phyloP scores from a whole-genome alignment of 2,888 invertebrate species.

The Epistrophe eligans region DNA sequence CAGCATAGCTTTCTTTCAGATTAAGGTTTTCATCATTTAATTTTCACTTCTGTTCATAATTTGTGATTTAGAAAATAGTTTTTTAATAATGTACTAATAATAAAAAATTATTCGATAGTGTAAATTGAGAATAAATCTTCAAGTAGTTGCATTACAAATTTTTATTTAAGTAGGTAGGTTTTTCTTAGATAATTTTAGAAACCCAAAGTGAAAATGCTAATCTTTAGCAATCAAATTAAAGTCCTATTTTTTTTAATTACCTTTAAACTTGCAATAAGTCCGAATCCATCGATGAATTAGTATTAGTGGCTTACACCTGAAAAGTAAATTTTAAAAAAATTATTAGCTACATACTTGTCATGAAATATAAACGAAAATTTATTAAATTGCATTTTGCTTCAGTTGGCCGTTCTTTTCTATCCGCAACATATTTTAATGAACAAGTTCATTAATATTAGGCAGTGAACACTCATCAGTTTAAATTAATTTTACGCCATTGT shows the following conservation, averaged over 20 bases:
- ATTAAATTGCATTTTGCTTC: slow-evolving; percentile 59
- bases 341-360: not conserved
- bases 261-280: not conserved
- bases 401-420: slow-evolving; percentile 82
- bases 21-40: slow-evolving; percentile 62
- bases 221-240: not conserved
- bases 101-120: not conserved
- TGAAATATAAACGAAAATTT: not conserved
- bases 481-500: not conserved
- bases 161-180: not conserved
- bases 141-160: not conserved
- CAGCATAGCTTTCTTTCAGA: slow-evolving; percentile 67
- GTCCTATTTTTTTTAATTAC: not conserved
- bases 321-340: not conserved
- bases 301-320: not conserved
- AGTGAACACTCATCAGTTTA: slow-evolving; percentile 68
- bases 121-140: not conserved
- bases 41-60: not conserved
- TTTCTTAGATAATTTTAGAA: not conserved
- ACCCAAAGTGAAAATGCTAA: not conserved
- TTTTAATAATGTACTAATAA: not conserved
- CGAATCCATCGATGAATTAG: not conserved
- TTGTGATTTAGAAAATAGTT: not conserved
- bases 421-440: slow-evolving; percentile 78
- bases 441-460: slow-evolving; percentile 61